These are phyloP conservation scores for Microplitis manilae DNA, from an alignment of 2,888 invertebrate species.

Conservation along the genomic window DNA sequence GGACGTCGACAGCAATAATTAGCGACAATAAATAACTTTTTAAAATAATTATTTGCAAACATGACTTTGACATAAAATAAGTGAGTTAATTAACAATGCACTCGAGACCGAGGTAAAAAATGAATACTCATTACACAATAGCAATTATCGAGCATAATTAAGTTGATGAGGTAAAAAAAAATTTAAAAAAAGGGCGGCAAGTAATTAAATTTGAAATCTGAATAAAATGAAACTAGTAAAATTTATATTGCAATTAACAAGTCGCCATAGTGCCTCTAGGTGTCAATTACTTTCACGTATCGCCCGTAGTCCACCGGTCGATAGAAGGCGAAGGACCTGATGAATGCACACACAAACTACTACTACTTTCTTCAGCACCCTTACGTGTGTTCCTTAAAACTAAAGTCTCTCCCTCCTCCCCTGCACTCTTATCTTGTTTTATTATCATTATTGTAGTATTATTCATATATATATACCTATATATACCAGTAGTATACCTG, in stretches of 20 bases:
- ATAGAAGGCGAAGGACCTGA: constrained; percentile 56
- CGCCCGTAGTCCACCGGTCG: constrained; percentile 46
- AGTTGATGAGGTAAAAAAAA: background rate
- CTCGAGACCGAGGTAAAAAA: background rate
- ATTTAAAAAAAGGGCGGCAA: background rate
- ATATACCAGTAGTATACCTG: background rate
- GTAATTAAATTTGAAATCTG: background rate
- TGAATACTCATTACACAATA: background rate
- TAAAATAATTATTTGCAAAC: background rate
- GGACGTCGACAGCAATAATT: background rate
- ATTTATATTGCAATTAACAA: constrained; percentile 18
- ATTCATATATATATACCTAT: background rate
- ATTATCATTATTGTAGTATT: background rate
- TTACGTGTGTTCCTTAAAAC: background rate
- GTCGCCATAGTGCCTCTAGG: constrained; percentile 24
- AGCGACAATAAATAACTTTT: background rate
- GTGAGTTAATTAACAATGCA: background rate
- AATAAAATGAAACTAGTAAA: background rate
- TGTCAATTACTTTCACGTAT: constrained; percentile 44
- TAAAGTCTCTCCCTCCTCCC: background rate
- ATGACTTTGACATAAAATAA: background rate
- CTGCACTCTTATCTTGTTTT: background rate
- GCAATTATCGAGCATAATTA: background rate
- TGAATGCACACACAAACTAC: constrained; percentile 44
- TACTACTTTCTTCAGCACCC: constrained; percentile 4